phyloP scores from a whole-genome alignment of 1,140 invertebrate genomes.

The Asbolus verrucosus region DNA sequence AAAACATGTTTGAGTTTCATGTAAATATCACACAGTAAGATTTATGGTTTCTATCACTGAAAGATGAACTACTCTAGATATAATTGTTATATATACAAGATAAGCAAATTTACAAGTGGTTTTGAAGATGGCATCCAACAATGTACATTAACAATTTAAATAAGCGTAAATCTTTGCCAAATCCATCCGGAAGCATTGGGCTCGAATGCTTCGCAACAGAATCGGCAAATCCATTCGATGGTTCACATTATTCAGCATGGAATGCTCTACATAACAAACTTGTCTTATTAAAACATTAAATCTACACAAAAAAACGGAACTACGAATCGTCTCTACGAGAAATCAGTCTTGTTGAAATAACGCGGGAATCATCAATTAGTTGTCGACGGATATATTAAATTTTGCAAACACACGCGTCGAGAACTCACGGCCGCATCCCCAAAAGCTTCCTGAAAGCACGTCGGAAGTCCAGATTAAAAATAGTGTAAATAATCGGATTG shows the following conservation, averaged over 20 bases:
- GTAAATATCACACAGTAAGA: constrained; percentile 36
- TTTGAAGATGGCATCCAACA: constrained; percentile 29
- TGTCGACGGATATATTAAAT: constrained; percentile 39
- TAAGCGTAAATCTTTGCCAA: constrained; percentile 40
- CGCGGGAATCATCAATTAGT: constrained; percentile 38
- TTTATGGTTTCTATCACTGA: constrained; percentile 7
- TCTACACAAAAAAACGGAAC: constrained; percentile 16
- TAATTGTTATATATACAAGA: constrained; percentile 27
- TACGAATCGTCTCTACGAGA: constrained; percentile 1
- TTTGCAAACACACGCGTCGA: constrained; percentile 12
- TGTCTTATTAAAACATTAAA: constrained; percentile 16
- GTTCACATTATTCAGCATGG: constrained; percentile 14
- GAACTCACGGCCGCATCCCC: constrained; percentile 68
- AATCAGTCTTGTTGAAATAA: constrained; percentile 40
- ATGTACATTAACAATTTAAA: constrained; percentile 31
- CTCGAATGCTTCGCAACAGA: constrained; percentile 32
- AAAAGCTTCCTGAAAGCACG: constrained; percentile 91
- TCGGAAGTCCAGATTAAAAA: constrained; percentile 97
- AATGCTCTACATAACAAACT: constrained; percentile 40
- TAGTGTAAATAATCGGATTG: constrained; percentile 97
- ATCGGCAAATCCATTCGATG: constrained; percentile 29
- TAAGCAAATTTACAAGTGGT: constrained; percentile 39
- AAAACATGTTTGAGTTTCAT: background rate
- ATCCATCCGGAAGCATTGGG: constrained; percentile 29
- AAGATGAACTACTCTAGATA: background rate